These are phyloP conservation scores for Clepsis dumicolana DNA, from an alignment of 2,888 invertebrate species.

Conservation along the genomic window DNA sequence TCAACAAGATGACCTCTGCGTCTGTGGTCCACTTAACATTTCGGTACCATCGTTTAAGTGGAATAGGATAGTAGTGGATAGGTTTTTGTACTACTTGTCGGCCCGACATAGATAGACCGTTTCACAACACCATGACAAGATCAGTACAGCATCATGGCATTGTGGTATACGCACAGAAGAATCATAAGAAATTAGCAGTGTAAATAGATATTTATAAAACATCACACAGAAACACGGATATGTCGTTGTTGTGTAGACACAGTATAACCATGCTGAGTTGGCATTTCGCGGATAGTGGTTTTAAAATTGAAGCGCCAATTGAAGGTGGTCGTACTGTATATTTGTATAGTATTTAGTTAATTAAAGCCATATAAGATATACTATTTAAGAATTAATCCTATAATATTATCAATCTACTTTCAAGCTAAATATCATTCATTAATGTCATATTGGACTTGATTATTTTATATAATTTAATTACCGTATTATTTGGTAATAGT, in stretches of 20 bases:
- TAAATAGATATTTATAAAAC: slow-evolving; percentile 5
- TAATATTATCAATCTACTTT: not conserved
- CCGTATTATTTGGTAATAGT: slow-evolving; percentile 2
- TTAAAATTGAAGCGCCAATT: not conserved
- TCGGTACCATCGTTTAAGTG: too few species aligned
- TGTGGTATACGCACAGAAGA: not conserved
- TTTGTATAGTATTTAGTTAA: not conserved
- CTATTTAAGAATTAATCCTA: too few species aligned
- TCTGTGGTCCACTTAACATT: too few species aligned
- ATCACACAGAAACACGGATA: not conserved
- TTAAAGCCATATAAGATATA: too few species aligned
- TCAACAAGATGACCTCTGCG: too few species aligned
- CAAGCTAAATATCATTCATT: slow-evolving; percentile 1
- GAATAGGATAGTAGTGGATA: too few species aligned
- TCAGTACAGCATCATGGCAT: not conserved
- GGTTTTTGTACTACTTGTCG: not conserved
- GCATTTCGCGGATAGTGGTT: not conserved
- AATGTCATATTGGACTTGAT: not conserved
- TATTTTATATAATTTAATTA: not conserved
- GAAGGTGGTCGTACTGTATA: not conserved
- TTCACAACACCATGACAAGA: slow-evolving; percentile 7
- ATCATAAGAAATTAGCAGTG: not conserved
- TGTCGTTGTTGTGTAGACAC: not conserved
- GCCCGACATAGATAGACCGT: slow-evolving; percentile 18
- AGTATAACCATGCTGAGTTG: not conserved